Conservation (phyloP, 2,888 invertebrate genomes). For the Busseola fusca region DNA sequence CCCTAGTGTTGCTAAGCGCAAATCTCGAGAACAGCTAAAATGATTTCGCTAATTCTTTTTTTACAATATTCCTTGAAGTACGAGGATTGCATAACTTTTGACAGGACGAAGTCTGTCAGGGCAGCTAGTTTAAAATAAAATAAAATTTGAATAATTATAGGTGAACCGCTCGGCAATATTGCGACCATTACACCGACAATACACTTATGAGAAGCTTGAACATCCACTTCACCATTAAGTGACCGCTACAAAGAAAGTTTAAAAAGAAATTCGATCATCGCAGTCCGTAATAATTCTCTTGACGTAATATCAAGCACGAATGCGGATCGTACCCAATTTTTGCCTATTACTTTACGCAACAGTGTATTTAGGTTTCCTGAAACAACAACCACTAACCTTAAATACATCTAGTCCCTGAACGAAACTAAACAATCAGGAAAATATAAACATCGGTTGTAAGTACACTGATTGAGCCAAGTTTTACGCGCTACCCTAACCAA, state of each 20-base stretch:
- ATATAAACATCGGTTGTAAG: conserved; percentile 53
- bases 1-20: too few relatives aligned
- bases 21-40: too few relatives aligned
- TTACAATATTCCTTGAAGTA: too few relatives aligned
- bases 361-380: conserved; percentile 22
- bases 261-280: neutral
- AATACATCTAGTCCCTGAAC: conserved; percentile 37
- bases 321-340: conserved; percentile 15
- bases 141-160: too few relatives aligned
- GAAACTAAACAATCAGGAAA: conserved; percentile 32
- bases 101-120: too few relatives aligned
- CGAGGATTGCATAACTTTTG: too few relatives aligned
- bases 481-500: conserved; percentile 33
- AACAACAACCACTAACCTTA: conserved; percentile 25
- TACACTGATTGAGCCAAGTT: conserved; percentile 46
- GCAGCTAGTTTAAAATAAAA: too few relatives aligned
- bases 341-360: conserved; percentile 30
- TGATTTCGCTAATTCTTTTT: too few relatives aligned
- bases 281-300: neutral
- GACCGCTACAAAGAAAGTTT: neutral
- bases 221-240: neutral
- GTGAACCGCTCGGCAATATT: too few relatives aligned
- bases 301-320: conserved; percentile 12
- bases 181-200: neutral
- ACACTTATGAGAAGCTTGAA: neutral